Percentiles rank a stretch among this genome's conserved stretches.
phyloP scores from a whole-genome alignment of 2,888 invertebrate species.

The Cheiracanthium punctorium region DNA sequence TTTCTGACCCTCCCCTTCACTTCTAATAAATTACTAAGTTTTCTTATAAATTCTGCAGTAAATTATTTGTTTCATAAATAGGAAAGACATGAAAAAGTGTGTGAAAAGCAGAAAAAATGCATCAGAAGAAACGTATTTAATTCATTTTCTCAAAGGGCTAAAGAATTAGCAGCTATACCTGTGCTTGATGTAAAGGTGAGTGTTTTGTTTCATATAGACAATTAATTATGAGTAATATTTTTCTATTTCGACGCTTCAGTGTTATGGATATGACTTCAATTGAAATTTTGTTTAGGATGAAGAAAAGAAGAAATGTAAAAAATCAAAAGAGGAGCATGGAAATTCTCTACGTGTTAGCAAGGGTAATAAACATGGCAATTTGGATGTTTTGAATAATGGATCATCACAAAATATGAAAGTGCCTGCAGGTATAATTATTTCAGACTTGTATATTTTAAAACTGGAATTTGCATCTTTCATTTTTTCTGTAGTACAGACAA shows the following conservation, averaged over 20 bases:
- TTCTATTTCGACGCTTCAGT: neutral
- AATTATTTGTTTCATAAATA: neutral
- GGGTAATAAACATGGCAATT: neutral
- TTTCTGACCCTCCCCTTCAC: no score
- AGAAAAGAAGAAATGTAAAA: constrained; percentile 17
- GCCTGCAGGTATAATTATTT: constrained; percentile 19
- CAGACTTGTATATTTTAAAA: no score
- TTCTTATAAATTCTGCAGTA: no score
- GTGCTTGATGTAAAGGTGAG: constrained; percentile 24
- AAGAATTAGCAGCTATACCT: constrained; percentile 26
- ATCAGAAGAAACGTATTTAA: constrained; percentile 45
- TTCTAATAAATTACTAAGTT: no score
- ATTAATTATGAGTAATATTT: neutral
- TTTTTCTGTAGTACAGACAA: no score
- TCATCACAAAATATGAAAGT: constrained; percentile 11
- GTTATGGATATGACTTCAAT: neutral
- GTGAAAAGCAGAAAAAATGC: constrained; percentile 41
- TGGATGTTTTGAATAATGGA: constrained; percentile 40
- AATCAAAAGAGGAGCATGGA: constrained; percentile 31
- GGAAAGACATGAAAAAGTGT: constrained; percentile 46
- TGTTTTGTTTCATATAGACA: no score
- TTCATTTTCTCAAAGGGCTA: constrained; percentile 50
- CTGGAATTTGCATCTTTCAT: no score
- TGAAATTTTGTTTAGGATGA: neutral
- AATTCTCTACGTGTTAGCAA: neutral